Conservation (phyloP, 2,888 invertebrate genomes). For the Nemurella pictetii region DNA sequence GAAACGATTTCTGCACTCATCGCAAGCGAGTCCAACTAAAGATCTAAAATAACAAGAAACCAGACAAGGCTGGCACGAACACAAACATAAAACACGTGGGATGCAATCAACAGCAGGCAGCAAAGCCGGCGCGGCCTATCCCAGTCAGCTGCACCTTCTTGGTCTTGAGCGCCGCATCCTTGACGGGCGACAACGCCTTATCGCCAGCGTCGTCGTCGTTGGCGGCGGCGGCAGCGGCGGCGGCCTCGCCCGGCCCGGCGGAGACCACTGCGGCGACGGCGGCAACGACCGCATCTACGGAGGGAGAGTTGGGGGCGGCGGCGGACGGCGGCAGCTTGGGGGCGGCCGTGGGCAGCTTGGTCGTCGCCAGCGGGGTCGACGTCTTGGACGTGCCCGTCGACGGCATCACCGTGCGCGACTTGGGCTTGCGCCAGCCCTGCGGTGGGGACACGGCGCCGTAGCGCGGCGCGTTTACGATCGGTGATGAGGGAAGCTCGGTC, state of each 20-base stretch:
- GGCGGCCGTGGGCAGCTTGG: slow-evolving; percentile 45
- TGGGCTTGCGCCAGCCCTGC: slow-evolving; percentile 79
- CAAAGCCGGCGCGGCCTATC: background rate
- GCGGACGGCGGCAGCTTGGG: slow-evolving; percentile 49
- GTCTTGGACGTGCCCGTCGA: slow-evolving; percentile 52
- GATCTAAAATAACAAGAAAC: slow-evolving; percentile 10
- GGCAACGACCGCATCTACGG: slow-evolving; percentile 47
- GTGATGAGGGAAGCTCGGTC: background rate
- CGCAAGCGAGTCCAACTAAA: background rate
- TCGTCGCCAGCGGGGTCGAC: slow-evolving; percentile 54
- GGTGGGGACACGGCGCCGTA: slow-evolving; percentile 43
- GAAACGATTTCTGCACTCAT: no score
- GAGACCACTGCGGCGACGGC: slow-evolving; percentile 9
- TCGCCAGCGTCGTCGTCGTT: slow-evolving; percentile 56
- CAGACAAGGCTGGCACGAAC: slow-evolving; percentile 11
- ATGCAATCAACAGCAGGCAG: background rate
- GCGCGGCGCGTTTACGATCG: background rate
- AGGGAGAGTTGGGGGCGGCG: slow-evolving; percentile 47
- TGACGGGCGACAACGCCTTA: slow-evolving; percentile 57
- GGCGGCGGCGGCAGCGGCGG: slow-evolving; percentile 37
- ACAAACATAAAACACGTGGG: slow-evolving; percentile 21
- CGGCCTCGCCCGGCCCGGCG: slow-evolving; percentile 29
- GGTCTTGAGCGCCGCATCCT: slow-evolving; percentile 44
- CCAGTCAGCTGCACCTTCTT: slow-evolving; percentile 45
- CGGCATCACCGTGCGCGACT: slow-evolving; percentile 75